Evolutionary conservation across 2,888 invertebrate species (phyloP), one percentile per base, ranked within the genome.

Genomic region (Petrolisthes manimaculis): DNA sequence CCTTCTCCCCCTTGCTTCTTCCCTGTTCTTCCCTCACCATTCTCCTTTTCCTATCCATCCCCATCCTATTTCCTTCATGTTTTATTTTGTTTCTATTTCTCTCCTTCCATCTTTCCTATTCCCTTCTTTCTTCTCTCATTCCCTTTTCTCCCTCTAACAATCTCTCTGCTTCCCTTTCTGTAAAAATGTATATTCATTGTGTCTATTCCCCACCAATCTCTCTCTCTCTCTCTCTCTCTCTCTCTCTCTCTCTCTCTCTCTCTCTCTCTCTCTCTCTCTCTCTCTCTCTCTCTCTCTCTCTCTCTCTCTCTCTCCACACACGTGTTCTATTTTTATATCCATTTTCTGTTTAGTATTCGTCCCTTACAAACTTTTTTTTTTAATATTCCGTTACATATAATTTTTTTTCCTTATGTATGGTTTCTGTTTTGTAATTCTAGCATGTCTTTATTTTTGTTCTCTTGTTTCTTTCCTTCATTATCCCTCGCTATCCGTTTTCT

Each of bases 231-330:
- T n/a, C n/a, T n/a, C n/a, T 24, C 3, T 5, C 4, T 24, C n/a
- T n/a, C n/a, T n/a, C n/a, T n/a, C n/a, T n/a, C n/a, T n/a, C n/a
- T n/a, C 55, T 79, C 55, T 79, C 55, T 79, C 55, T 79, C 55
- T 79, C 55, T 79, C 55, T 79, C 55, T 79, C 55, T 79, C 55
- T 79, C 55, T 79, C 55, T 79, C 55, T 79, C 55, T 79, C 55
- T 79, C 21, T n/a, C 9, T 21, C 21, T 14, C 9, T 75, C 24
- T 21, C 9, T 75, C 21, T 14, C 21, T 75, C 21, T 14, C 21
- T 75, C 21, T 14, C 21, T 75, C 9, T 75, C 21, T 21, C 18
- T n/a, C n/a, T n/a, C n/a, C 14, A 12, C 5, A n/a, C 14, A 37
- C 37, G 5, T n/a, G 3, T 77, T 37, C 14, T 77, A 37, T 77